phyloP scores from a whole-genome alignment of 2,888 invertebrate genomes.

The Drosophila maculinotata region DNA sequence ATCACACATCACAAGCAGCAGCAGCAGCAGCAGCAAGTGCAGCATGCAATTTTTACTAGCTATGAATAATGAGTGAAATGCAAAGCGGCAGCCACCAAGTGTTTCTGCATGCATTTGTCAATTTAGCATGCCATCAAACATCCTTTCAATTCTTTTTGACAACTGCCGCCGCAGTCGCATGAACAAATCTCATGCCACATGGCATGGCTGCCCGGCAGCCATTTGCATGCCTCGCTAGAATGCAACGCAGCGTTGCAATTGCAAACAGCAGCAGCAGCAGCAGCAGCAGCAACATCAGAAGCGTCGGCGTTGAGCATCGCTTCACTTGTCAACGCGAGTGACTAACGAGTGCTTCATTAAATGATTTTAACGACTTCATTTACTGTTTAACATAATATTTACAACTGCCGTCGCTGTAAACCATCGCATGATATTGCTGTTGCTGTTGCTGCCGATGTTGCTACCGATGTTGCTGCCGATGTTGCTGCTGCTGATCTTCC shows the following conservation, averaged over 20 bases:
- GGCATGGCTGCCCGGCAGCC: constrained; percentile 41
- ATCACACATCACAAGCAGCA: constrained; percentile 1
- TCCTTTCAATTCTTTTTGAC: constrained; percentile 81
- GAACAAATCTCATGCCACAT: constrained; percentile 48
- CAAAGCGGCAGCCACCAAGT: constrained; percentile 53
- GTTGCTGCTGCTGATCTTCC: neutral
- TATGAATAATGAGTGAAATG: constrained; percentile 67
- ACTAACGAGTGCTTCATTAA: constrained; percentile 83
- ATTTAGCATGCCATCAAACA: constrained; percentile 84
- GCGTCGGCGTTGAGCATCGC: constrained; percentile 54
- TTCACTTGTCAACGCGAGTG: constrained; percentile 72
- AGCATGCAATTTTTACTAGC: constrained; percentile 58
- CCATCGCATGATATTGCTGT: neutral
- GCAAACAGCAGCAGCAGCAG: constrained; percentile 17
- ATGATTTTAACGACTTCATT: constrained; percentile 84
- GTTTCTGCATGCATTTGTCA: constrained; percentile 83
- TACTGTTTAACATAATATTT: constrained; percentile 78
- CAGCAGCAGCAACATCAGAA: constrained; percentile 8
- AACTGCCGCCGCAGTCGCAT: constrained; percentile 50
- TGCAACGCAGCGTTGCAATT: constrained; percentile 49
- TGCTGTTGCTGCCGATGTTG: neutral
- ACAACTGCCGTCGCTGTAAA: constrained; percentile 38
- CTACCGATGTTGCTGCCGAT: neutral
- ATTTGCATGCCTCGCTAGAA: constrained; percentile 57
- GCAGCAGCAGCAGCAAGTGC: constrained; percentile 8